Base-by-base conservation (phyloP, 2,797 vertebrate species). In the Falco peregrinus region DNA sequence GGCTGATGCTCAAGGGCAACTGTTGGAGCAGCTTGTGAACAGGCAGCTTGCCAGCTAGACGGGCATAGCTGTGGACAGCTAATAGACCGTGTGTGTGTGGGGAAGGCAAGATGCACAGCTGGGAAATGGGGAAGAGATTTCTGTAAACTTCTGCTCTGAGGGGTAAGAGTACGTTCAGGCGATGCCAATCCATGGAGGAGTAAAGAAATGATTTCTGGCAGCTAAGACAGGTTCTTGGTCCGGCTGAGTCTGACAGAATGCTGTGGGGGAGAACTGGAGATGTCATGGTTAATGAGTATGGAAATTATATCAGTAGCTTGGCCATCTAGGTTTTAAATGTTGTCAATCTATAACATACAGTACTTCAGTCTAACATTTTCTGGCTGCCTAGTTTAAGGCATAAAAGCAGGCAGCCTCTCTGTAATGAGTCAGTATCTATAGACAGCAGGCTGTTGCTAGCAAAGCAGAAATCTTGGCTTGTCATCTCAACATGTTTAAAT, bases 301-400 rank as follows among this genome's bases (percentile, higher is more conserved):
- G 93, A 96, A 95, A 96, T 95, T 82, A 43, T 91, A 95, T 96
- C 82, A 82, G 95, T 88, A 79, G 88, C 71, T 93, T 69, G 91
- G 94, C 93, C 93, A 96, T 96, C 90, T 88, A 97, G 89, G 73
- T 93, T 97, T 96, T 96, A 94, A 95, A 65, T 87, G 89, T 91
- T 97, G 94, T 96, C 95, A 91, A 93, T 97, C 92, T 86, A 81
- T 82, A 93, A 47, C 91, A 92, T 35, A 64, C 67, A 77, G 29
- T 94, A 50, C 90, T 86, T 94, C 92, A 67, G 59, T 64, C 63
- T 92, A 87, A 94, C 68, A 21, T 86, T 92, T 95, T 91, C 93
- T 94, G 87, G 83, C 89, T 95, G 85, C 92, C 87, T 97, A 70
- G 79, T 97, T 96, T 73, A 89, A 92, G 75, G 94, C 93, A 87